These are phyloP conservation scores for Tribolium freemani DNA, from an alignment of 2,888 invertebrate genomes.

Conservation along the genomic window DNA sequence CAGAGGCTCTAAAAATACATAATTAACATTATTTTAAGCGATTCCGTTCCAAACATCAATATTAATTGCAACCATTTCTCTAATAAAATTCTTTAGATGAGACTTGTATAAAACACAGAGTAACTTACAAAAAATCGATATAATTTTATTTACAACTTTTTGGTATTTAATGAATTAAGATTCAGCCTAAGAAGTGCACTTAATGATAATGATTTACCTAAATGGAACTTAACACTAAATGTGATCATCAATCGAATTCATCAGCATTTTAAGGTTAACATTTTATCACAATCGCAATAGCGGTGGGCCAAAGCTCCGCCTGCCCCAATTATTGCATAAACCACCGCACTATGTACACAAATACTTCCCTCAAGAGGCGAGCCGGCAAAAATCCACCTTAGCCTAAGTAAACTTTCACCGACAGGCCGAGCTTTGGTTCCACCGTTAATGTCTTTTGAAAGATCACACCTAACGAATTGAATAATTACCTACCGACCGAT, in stretches of 20 bases:
- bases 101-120: slow-evolving; percentile 43
- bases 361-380: neutral
- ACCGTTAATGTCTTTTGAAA: slow-evolving; percentile 26
- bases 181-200: slow-evolving; percentile 59
- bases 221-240: slow-evolving; percentile 39
- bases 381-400: too few relatives aligned
- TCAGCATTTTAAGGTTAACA: slow-evolving; percentile 18
- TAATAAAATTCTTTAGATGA: slow-evolving; percentile 32
- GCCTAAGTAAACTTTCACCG: too few relatives aligned
- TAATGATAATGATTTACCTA: slow-evolving; percentile 53
- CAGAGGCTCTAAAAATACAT: neutral
- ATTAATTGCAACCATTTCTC: slow-evolving; percentile 38
- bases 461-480: slow-evolving; percentile 37
- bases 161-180: slow-evolving; percentile 49
- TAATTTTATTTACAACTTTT: slow-evolving; percentile 54
- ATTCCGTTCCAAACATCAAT: slow-evolving; percentile 30
- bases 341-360: slow-evolving; percentile 8
- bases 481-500: slow-evolving; percentile 16
- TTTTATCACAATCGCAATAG: slow-evolving; percentile 43
- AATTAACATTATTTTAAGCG: slow-evolving; percentile 33
- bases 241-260: slow-evolving; percentile 37
- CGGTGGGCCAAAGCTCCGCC: slow-evolving; percentile 4
- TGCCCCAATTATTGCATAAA: slow-evolving; percentile 20
- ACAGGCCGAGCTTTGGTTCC: slow-evolving; percentile 5
- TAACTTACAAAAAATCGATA: slow-evolving; percentile 52